Percentiles rank a stretch among this genome's conserved stretches.
Evolutionary conservation across 2,888 invertebrate species (phyloP).

Genomic region (Drosophila borborema): DNA sequence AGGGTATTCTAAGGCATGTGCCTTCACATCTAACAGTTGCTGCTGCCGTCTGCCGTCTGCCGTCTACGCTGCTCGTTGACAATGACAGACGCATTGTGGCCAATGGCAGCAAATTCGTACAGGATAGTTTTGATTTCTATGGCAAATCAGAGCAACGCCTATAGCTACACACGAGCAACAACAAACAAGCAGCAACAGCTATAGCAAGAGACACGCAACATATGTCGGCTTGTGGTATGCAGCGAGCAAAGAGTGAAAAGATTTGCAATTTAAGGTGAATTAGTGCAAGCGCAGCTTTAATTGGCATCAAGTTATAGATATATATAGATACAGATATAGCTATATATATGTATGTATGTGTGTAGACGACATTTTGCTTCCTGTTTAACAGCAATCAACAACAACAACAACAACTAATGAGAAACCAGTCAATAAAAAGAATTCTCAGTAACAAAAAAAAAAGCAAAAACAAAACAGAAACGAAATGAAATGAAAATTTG

Average conservation of each 20-base stretch:
- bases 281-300: conserved; percentile 72
- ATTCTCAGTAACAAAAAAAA: conserved; percentile 15
- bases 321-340: neutral
- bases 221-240: conserved; percentile 34
- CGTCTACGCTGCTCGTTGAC: conserved; percentile 11
- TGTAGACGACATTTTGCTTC: conserved; percentile 30
- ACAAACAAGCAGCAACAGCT: neutral
- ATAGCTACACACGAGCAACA: conserved; percentile 6
- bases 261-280: conserved; percentile 72
- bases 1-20: conserved; percentile 14
- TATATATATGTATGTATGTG: conserved; percentile 1
- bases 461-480: conserved; percentile 5
- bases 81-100: conserved; percentile 28
- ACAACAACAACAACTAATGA: conserved; percentile 1
- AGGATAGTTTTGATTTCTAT: conserved; percentile 74
- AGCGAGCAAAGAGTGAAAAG: conserved; percentile 58
- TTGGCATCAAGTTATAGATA: conserved; percentile 46
- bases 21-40: neutral
- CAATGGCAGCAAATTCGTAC: conserved; percentile 30
- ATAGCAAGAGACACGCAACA: conserved; percentile 61
- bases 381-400: conserved; percentile 31
- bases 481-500: conserved; percentile 55
- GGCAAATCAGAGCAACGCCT: conserved; percentile 55
- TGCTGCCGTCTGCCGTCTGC: neutral
- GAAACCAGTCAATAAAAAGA: conserved; percentile 35